Evolutionary conservation across 2,888 invertebrate genomes (phyloP), one percentile per base, ranked within the genome.

Genomic region (Argyresthia albistria): DNA sequence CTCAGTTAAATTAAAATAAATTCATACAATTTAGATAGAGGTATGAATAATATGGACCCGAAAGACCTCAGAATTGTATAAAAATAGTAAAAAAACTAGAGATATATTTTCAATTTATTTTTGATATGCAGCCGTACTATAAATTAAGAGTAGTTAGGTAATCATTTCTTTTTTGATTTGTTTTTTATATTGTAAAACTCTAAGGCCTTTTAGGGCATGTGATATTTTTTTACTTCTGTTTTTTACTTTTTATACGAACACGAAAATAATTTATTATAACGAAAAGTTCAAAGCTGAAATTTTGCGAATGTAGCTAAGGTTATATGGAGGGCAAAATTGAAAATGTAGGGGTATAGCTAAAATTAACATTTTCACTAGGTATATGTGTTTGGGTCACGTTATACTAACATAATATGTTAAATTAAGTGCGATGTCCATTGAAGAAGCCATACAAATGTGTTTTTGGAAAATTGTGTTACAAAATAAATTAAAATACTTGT

Each of bases 361-460:
- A 25, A 25, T 25, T 25, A 25, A 25, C 25, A 25, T 25, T 25
- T 25, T 25, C 25, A 25, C 25, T 2, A 6, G 25, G 25, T 25
- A 25, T 25, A 25, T 4, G 2, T 4, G 25, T 25, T 25, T 25
- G 25, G n/a, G 39, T 39, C n/a, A 39, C 14, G 12, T 45, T 12
- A 45, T 12, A 35, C 46, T 46, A 46, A 46, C 46, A 25, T n/a
- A 10, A 47, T 25, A 35, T 12, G 9, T 43, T 12, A 65, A 67
- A 71, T 76, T 76, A 83, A 84, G 86, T 86, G 86, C 75, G 86
- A 84, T 84, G 86, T 86, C 83, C 63, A 65, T 63, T 67, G 66
- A 67, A 58, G 58, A 63, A 64, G 56, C 54, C 58, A 57, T 65
- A 59, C 59, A 55, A 61, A 64, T 70, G 68, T 76, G 69, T 74